A percentile compares a stretch with the other conserved stretches of the same genome.
These are phyloP conservation scores for Zoanthus sansibaricus DNA, from an alignment of 92 coral and sea anemone genomes.

Conservation along the genomic window DNA sequence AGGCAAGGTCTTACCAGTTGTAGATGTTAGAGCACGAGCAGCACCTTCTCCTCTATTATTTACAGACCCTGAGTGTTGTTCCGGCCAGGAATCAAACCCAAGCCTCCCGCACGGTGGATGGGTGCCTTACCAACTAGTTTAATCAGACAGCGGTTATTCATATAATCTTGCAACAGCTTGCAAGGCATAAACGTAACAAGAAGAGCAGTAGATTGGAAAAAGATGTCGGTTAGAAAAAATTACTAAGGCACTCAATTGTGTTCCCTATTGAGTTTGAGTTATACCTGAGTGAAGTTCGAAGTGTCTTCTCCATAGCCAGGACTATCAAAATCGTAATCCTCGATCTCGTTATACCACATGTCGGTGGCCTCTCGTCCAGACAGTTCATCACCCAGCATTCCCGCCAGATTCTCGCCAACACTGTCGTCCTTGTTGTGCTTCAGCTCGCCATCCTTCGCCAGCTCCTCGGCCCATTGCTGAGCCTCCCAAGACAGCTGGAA, in stretches of 20 bases:
- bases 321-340: constrained; percentile 79
- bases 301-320: constrained; percentile 93
- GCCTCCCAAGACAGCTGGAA: constrained; percentile 96
- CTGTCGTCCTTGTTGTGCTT: constrained; percentile 90
- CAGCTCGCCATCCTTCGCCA: constrained; percentile 85
- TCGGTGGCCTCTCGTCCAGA: constrained; percentile 90
- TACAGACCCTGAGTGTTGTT: too few species aligned
- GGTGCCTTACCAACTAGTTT: too few species aligned
- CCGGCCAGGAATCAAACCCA: too few species aligned
- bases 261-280: not conserved
- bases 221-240: too few species aligned
- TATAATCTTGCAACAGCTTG: too few species aligned
- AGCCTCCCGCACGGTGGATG: too few species aligned
- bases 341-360: constrained; percentile 97
- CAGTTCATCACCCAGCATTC: constrained; percentile 91
- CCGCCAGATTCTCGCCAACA: constrained; percentile 98
- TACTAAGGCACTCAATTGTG: not conserved
- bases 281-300: constrained; percentile 95
- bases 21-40: too few species aligned
- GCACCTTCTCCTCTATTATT: too few species aligned
- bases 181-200: too few species aligned
- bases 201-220: too few species aligned
- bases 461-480: constrained; percentile 97
- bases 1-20: too few species aligned
- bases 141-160: too few species aligned